These are phyloP conservation scores for Loriculus beryllinus DNA, from an alignment of 2,797 vertebrate species.

Conservation along the genomic window DNA sequence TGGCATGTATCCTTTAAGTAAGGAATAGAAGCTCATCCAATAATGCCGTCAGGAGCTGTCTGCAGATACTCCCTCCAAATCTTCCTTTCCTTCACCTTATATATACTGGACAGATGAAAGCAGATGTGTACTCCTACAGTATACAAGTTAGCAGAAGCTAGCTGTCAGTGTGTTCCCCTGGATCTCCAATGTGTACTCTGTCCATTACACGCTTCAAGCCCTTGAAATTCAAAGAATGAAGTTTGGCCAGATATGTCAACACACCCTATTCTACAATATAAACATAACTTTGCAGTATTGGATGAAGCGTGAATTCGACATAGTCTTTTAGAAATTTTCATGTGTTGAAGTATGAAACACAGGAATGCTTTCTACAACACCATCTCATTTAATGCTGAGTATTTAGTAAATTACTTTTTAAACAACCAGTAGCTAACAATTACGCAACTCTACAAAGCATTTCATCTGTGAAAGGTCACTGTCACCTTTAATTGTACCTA, in stretches of 20 bases:
- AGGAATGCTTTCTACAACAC: background rate
- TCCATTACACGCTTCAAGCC: background rate
- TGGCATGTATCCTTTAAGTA: background rate
- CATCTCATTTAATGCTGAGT: background rate
- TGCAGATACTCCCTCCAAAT: background rate
- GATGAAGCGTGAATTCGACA: background rate
- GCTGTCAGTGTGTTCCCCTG: background rate
- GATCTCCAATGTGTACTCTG: too few species aligned
- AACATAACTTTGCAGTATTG: background rate
- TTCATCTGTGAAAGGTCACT: background rate
- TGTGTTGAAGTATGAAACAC: background rate
- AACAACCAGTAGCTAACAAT: background rate
- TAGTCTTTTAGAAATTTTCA: background rate
- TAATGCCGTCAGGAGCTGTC: background rate
- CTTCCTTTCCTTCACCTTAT: background rate
- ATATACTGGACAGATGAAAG: background rate
- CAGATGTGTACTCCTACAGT: background rate
- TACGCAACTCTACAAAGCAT: background rate
- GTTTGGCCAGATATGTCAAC: background rate
- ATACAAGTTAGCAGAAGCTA: background rate
- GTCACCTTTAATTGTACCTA: background rate
- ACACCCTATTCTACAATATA: background rate
- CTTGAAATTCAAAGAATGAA: background rate
- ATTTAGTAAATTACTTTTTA: background rate
- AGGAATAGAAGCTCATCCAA: background rate